phyloP scores from a whole-genome alignment of 2,797 vertebrate species.

The Benthosema pterotum region DNA sequence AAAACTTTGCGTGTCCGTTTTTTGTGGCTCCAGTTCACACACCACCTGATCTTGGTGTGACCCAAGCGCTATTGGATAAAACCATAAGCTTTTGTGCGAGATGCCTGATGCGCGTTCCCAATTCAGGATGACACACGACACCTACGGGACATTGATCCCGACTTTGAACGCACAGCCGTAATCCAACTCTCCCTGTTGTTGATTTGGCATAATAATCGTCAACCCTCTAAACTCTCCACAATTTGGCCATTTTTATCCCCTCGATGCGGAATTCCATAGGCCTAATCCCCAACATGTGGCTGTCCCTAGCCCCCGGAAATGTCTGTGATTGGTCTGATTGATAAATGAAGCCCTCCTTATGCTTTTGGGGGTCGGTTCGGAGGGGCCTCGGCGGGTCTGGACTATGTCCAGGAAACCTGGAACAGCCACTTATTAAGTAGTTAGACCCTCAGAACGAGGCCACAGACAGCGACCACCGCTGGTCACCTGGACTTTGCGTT shows the following conservation, averaged over 20 bases:
- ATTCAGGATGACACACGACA: slow-evolving; percentile 37
- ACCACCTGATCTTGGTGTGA: neutral
- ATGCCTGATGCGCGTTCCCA: slow-evolving; percentile 3
- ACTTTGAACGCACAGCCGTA: slow-evolving; percentile 42
- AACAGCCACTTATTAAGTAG: slow-evolving; percentile 88
- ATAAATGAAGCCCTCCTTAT: slow-evolving; percentile 83
- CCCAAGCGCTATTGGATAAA: neutral
- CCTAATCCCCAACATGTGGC: slow-evolving; percentile 81
- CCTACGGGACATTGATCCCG: slow-evolving; percentile 34
- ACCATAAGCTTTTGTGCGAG: neutral
- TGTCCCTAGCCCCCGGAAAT: slow-evolving; percentile 75
- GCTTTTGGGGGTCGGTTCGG: slow-evolving; percentile 69
- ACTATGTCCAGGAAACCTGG: slow-evolving; percentile 95
- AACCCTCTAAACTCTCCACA: slow-evolving; percentile 49
- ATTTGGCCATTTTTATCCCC: slow-evolving; percentile 54
- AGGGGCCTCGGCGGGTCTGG: slow-evolving; percentile 87
- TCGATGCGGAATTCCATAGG: slow-evolving; percentile 55
- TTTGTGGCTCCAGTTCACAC: neutral
- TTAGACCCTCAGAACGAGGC: slow-evolving; percentile 78
- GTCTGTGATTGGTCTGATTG: slow-evolving; percentile 83
- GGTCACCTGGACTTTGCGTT: slow-evolving; percentile 75
- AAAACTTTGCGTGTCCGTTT: slow-evolving; percentile 7
- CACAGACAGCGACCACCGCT: slow-evolving; percentile 68
- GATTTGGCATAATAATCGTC: slow-evolving; percentile 69
- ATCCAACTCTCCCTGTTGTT: slow-evolving; percentile 62